Conservation (phyloP, 2,888 invertebrate species). For the Mesorhabditis spiculigera region DNA sequence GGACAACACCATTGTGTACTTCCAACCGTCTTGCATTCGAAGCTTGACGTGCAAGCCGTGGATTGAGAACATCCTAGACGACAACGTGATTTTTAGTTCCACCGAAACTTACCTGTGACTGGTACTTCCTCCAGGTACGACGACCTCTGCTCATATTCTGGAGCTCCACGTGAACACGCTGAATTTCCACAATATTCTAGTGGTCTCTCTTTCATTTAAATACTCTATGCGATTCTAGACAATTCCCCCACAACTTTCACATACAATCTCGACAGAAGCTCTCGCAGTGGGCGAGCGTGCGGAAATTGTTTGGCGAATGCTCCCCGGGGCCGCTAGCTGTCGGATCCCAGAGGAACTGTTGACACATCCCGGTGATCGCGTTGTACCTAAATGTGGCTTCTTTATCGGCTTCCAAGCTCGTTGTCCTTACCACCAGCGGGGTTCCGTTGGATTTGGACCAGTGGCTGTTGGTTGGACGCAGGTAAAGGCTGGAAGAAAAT, state of each 20-base stretch:
- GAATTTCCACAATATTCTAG: constrained; percentile 10
- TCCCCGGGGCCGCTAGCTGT: constrained; percentile 39
- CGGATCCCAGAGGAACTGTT: constrained; percentile 49
- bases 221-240: not conserved
- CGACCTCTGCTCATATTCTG: constrained; percentile 38
- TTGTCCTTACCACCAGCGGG: constrained; percentile 40
- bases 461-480: constrained; percentile 46
- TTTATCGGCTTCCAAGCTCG: not conserved
- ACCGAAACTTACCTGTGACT: constrained; percentile 17
- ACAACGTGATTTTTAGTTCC: not conserved
- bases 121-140: constrained; percentile 40
- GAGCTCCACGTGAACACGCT: constrained; percentile 41
- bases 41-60: constrained; percentile 32
- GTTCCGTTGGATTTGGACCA: constrained; percentile 47
- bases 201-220: not conserved
- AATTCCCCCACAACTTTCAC: not conserved
- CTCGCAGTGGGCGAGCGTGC: constrained; percentile 45
- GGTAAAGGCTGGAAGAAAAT: constrained; percentile 29
- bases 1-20: constrained; percentile 48
- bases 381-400: constrained; percentile 17
- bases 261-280: constrained; percentile 41
- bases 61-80: constrained; percentile 31
- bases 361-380: constrained; percentile 36
- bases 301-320: constrained; percentile 45
- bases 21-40: constrained; percentile 43